A percentile compares a stretch with the other conserved stretches of the same genome.
Conservation (phyloP, 1,140 invertebrate species). For the Drosophila miranda region DNA sequence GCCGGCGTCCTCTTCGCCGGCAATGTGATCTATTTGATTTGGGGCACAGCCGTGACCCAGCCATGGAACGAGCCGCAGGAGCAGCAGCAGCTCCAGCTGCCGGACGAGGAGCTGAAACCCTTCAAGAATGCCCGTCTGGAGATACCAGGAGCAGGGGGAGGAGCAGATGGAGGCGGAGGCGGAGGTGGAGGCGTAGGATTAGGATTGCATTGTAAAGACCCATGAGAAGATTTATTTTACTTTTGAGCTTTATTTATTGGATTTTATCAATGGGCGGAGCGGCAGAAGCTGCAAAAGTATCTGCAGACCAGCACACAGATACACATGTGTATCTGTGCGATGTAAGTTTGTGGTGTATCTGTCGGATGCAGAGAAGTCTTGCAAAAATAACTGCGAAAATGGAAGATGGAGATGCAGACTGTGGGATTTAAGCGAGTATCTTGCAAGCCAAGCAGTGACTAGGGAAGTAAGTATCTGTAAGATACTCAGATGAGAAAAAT, state of each 20-base stretch:
- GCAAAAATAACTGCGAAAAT: too few relatives aligned
- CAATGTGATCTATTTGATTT: slow-evolving; percentile 87
- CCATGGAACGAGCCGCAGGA: slow-evolving; percentile 84
- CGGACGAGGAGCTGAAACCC: slow-evolving; percentile 22
- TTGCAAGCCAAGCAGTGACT: too few relatives aligned
- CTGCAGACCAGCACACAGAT: too few relatives aligned
- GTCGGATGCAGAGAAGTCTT: too few relatives aligned
- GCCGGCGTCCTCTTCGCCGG: slow-evolving; percentile 87
- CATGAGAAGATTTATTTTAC: slow-evolving; percentile 29
- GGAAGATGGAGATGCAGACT: too few relatives aligned
- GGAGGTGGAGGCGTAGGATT: slow-evolving; percentile 18
- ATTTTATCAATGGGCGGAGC: neutral
- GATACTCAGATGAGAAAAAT: too few relatives aligned
- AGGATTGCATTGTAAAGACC: slow-evolving; percentile 35
- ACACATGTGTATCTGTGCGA: too few relatives aligned
- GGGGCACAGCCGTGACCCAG: slow-evolving; percentile 85
- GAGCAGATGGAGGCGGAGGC: slow-evolving; percentile 1
- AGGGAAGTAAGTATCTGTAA: too few relatives aligned
- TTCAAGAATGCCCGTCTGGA: slow-evolving; percentile 52
- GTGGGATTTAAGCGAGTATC: too few relatives aligned
- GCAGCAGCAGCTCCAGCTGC: slow-evolving; percentile 1
- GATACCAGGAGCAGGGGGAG: slow-evolving; percentile 5
- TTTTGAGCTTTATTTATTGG: slow-evolving; percentile 8
- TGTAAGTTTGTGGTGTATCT: too few relatives aligned
- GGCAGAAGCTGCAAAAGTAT: too few relatives aligned